Percentiles rank a stretch among this genome's conserved stretches.
phyloP scores from a whole-genome alignment of 1,140 invertebrate species.

The Drosophila pruinosa region DNA sequence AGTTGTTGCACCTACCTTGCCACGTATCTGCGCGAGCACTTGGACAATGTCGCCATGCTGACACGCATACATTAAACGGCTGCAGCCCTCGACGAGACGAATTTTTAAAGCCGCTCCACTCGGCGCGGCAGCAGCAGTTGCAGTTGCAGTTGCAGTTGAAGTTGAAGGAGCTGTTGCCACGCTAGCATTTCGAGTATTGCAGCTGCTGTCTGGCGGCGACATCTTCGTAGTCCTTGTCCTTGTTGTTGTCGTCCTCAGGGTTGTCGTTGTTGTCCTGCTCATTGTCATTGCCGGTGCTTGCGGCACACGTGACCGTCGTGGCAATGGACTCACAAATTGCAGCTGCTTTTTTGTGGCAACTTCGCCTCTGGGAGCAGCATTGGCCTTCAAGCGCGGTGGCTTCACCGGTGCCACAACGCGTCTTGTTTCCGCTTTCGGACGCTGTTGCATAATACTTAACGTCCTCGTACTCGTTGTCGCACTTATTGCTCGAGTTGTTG shows the following conservation, averaged over 20 bases:
- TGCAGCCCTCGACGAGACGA: conserved; percentile 85
- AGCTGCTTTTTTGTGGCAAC: conserved; percentile 63
- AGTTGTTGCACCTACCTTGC: conserved; percentile 75
- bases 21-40: conserved; percentile 84
- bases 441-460: conserved; percentile 52
- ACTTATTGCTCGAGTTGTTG: conserved; percentile 28
- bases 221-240: neutral
- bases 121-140: conserved; percentile 15
- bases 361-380: neutral
- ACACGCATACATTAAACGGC: conserved; percentile 94
- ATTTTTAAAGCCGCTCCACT: conserved; percentile 48
- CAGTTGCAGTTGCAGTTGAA: neutral
- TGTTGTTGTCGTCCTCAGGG: conserved; percentile 19
- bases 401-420: conserved; percentile 54
- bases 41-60: conserved; percentile 88
- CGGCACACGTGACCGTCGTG: conserved; percentile 50
- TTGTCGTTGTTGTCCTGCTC: neutral
- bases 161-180: conserved; percentile 12
- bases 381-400: conserved; percentile 22
- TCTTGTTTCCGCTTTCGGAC: conserved; percentile 48
- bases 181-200: conserved; percentile 31
- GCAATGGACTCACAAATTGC: conserved; percentile 75
- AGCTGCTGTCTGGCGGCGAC: conserved; percentile 8
- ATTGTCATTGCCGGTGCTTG: conserved; percentile 20
- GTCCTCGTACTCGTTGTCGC: conserved; percentile 3